phyloP scores from a whole-genome alignment of 1,140 invertebrate genomes.

The Metopolophium dirhodum region DNA sequence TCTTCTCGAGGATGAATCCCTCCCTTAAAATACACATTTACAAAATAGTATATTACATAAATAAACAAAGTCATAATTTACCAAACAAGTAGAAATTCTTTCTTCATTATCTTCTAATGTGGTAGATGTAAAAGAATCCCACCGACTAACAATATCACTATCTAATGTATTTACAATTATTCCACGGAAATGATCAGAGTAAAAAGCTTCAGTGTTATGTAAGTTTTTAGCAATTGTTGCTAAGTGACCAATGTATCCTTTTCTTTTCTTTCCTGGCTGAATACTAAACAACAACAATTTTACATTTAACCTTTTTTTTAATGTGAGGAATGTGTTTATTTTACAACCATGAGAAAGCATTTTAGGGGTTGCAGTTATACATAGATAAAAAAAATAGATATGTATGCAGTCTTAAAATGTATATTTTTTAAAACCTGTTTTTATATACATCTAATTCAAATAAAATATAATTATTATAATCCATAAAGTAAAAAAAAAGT shows the following conservation, averaged over 20 bases:
- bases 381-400: background rate
- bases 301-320: background rate
- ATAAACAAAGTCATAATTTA: background rate
- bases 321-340: background rate
- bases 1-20: conserved; percentile 46
- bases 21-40: conserved; percentile 22
- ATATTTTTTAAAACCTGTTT: too few relatives aligned
- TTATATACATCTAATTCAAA: too few relatives aligned
- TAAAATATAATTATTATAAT: too few relatives aligned
- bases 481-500: too few relatives aligned
- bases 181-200: conserved; percentile 31
- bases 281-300: conserved; percentile 23
- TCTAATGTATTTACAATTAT: conserved; percentile 53
- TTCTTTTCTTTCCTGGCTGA: conserved; percentile 43
- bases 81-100: conserved; percentile 47
- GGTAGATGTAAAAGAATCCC: conserved; percentile 46
- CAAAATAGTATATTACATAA: background rate
- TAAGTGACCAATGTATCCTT: conserved; percentile 51
- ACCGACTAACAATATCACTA: conserved; percentile 2
- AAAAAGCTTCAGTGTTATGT: conserved; percentile 52
- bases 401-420: background rate
- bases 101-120: conserved; percentile 41
- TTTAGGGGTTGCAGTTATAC: background rate
- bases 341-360: background rate
- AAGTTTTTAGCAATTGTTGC: conserved; percentile 46